These are phyloP conservation scores for Tanytarsus gracilentus DNA, from an alignment of 2,888 invertebrate genomes.

Conservation along the genomic window DNA sequence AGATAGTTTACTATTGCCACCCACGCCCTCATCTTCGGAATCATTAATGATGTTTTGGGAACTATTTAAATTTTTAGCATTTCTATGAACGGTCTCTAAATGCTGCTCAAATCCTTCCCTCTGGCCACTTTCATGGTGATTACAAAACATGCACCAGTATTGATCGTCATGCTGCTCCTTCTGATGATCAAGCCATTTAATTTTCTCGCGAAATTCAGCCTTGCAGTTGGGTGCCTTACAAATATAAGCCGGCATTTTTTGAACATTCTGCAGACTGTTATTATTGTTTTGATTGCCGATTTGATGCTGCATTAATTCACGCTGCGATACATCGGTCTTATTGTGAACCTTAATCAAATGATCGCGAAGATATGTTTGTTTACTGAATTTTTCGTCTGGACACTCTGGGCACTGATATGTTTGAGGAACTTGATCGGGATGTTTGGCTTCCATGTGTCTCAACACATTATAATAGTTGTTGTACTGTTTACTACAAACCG, in stretches of 20 bases:
- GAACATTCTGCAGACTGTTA: constrained; percentile 29
- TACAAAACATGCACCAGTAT: constrained; percentile 32
- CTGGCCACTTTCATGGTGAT: constrained; percentile 28
- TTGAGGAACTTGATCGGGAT: constrained; percentile 43
- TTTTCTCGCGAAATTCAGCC: constrained; percentile 30
- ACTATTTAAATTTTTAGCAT: constrained; percentile 15
- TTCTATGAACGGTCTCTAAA: constrained; percentile 29
- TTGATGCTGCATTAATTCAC: constrained; percentile 32
- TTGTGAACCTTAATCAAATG: constrained; percentile 41
- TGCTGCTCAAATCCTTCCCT: constrained; percentile 31
- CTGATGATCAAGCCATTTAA: constrained; percentile 32
- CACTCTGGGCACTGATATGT: constrained; percentile 43
- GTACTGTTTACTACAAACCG: constrained; percentile 42
- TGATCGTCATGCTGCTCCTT: constrained; percentile 32
- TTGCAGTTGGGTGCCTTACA: constrained; percentile 30
- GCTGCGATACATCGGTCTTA: constrained; percentile 36
- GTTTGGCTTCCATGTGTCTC: constrained; percentile 44
- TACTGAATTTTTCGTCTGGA: constrained; percentile 39
- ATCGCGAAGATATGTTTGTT: constrained; percentile 42
- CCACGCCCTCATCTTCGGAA: constrained; percentile 15
- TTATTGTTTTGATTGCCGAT: constrained; percentile 29
- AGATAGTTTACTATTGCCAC: not conserved
- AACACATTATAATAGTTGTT: constrained; percentile 44
- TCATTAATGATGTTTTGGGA: not conserved
- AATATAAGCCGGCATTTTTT: constrained; percentile 18